Conservation (phyloP, 2,888 invertebrate genomes). For the Drosophila mulleri region DNA sequence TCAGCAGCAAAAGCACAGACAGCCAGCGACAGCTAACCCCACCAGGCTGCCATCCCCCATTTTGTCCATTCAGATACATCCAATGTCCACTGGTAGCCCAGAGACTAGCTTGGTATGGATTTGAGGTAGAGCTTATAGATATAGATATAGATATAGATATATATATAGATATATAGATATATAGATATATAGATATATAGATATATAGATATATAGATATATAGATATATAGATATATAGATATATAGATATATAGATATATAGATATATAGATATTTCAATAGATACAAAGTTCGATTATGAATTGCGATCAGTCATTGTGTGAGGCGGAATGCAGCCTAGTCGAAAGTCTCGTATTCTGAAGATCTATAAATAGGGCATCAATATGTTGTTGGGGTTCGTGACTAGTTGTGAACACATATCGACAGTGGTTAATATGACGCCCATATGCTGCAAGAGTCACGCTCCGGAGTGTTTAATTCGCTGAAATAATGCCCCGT, state of each 20-base stretch:
- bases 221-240: conserved; percentile 2
- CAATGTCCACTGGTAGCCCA: conserved; percentile 2
- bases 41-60: no score
- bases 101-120: background rate
- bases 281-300: conserved; percentile 1
- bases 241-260: background rate
- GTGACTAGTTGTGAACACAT: conserved; percentile 55
- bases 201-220: background rate
- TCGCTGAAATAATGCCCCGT: conserved; percentile 33
- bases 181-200: background rate
- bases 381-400: conserved; percentile 40
- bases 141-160: conserved; percentile 6
- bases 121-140: background rate
- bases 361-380: conserved; percentile 32
- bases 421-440: conserved; percentile 45
- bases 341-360: conserved; percentile 13
- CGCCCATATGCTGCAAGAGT: conserved; percentile 55
- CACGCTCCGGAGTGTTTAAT: conserved; percentile 56
- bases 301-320: conserved; percentile 6
- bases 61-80: no score
- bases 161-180: background rate
- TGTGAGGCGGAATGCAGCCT: background rate
- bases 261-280: background rate
- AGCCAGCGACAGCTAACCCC: conserved; percentile 11
- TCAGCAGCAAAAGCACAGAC: conserved; percentile 18